Conservation (phyloP, 2,888 invertebrate species). For the Exocentrus adspersus region DNA sequence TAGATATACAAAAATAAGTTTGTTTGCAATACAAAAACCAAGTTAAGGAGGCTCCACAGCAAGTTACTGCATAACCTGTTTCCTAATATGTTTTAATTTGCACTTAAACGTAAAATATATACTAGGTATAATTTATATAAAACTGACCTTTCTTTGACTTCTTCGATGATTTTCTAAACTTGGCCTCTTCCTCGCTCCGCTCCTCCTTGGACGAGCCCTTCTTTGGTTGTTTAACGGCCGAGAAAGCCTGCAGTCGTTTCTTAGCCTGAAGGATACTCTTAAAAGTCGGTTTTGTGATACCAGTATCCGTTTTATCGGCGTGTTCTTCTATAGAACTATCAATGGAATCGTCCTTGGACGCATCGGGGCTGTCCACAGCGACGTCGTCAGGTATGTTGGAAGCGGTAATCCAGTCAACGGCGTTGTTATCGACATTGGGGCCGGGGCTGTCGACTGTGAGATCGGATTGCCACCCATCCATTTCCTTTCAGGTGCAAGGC, state of each 20-base stretch:
- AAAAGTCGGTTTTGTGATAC: conserved; percentile 41
- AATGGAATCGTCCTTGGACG: conserved; percentile 23
- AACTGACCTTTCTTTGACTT: conserved; percentile 43
- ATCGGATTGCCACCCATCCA: conserved; percentile 31
- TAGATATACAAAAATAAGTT: no score
- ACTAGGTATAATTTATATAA: no score
- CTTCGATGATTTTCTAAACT: conserved; percentile 26
- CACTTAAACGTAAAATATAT: no score
- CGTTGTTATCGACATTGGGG: not conserved
- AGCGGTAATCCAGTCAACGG: not conserved
- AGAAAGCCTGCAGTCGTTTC: conserved; percentile 58
- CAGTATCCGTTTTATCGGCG: conserved; percentile 27
- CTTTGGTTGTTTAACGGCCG: conserved; percentile 40
- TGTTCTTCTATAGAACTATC: conserved; percentile 13
- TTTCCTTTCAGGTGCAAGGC: no score
- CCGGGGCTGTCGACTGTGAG: conserved; percentile 21
- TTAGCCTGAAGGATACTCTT: conserved; percentile 55
- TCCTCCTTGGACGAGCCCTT: conserved; percentile 36
- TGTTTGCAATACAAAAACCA: no score
- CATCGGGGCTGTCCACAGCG: conserved; percentile 20
- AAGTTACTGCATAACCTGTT: no score
- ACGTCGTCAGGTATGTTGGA: conserved; percentile 8
- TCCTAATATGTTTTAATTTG: no score
- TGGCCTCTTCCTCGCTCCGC: conserved; percentile 33
- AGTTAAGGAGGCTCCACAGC: no score